Percentiles rank a stretch among this genome's conserved stretches.
Conservation (phyloP, 1,140 invertebrate species). For the Chironomus tepperi region DNA sequence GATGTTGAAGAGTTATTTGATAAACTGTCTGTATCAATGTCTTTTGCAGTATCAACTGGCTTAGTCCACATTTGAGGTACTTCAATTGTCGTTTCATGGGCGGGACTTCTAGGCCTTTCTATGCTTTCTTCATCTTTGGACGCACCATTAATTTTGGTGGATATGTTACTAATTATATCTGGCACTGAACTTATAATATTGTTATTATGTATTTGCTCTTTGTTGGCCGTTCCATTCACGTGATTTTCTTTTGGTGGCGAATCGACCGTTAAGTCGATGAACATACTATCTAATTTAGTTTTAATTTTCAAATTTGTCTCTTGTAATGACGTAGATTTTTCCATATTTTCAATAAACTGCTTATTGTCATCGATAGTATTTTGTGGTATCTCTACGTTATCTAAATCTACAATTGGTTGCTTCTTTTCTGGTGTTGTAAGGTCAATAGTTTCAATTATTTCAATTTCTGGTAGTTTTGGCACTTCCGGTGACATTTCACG, state of each 20-base stretch:
- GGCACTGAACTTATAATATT: constrained; percentile 28
- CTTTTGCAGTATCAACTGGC: constrained; percentile 9
- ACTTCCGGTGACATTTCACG: constrained; percentile 29
- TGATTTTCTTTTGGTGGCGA: constrained; percentile 28
- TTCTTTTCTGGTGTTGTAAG: constrained; percentile 35
- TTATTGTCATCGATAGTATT: constrained; percentile 28
- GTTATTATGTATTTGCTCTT: constrained; percentile 26
- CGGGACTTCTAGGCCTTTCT: constrained; percentile 46
- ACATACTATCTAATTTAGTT: constrained; percentile 31
- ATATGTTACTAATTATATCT: constrained; percentile 27
- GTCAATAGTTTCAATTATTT: constrained; percentile 36
- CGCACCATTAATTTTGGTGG: neutral
- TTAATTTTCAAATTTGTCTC: constrained; percentile 14
- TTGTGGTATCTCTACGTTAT: constrained; percentile 31
- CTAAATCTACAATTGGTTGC: constrained; percentile 35
- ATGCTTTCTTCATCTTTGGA: constrained; percentile 37
- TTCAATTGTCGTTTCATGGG: constrained; percentile 52
- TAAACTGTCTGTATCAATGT: constrained; percentile 28
- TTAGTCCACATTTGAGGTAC: constrained; percentile 45
- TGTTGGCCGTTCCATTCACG: constrained; percentile 27
- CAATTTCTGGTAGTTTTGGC: constrained; percentile 33
- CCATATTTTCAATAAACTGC: constrained; percentile 27
- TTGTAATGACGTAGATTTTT: neutral
- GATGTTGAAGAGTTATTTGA: constrained; percentile 35
- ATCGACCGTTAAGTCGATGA: constrained; percentile 31